Conservation (phyloP, 2,888 invertebrate genomes). For the Cordilura impudica region DNA sequence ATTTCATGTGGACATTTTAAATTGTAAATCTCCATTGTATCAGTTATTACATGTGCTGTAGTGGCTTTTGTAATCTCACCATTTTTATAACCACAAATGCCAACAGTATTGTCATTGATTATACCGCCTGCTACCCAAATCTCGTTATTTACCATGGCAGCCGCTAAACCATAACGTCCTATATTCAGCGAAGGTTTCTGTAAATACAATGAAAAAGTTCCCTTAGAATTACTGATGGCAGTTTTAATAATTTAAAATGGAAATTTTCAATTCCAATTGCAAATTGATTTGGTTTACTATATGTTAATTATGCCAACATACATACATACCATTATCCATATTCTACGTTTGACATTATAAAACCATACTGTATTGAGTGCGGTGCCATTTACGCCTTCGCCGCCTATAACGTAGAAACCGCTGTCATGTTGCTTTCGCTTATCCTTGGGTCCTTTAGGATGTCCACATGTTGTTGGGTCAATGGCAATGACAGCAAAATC, state of each 20-base stretch:
- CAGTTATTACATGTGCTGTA: constrained; percentile 64
- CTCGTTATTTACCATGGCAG: constrained; percentile 69
- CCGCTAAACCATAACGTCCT: constrained; percentile 69
- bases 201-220: constrained; percentile 7
- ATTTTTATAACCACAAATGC: constrained; percentile 11
- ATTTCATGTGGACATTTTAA: constrained; percentile 54
- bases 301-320: neutral
- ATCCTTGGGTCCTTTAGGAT: constrained; percentile 23
- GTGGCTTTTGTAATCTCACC: constrained; percentile 41
- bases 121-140: constrained; percentile 88
- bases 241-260: constrained; percentile 35
- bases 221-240: constrained; percentile 30
- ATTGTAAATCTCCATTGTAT: constrained; percentile 67
- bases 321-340: constrained; percentile 66
- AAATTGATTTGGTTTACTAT: neutral
- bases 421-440: constrained; percentile 4
- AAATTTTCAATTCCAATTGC: neutral
- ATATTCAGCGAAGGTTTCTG: constrained; percentile 68
- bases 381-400: constrained; percentile 81
- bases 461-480: constrained; percentile 75
- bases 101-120: constrained; percentile 70
- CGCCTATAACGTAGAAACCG: constrained; percentile 85
- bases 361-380: constrained; percentile 67
- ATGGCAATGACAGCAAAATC: constrained; percentile 85
- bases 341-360: constrained; percentile 64